A percentile compares a stretch with the other conserved stretches of the same genome.
These are phyloP conservation scores for Drosophila mulleri DNA, from an alignment of 2,888 invertebrate species.

Conservation along the genomic window DNA sequence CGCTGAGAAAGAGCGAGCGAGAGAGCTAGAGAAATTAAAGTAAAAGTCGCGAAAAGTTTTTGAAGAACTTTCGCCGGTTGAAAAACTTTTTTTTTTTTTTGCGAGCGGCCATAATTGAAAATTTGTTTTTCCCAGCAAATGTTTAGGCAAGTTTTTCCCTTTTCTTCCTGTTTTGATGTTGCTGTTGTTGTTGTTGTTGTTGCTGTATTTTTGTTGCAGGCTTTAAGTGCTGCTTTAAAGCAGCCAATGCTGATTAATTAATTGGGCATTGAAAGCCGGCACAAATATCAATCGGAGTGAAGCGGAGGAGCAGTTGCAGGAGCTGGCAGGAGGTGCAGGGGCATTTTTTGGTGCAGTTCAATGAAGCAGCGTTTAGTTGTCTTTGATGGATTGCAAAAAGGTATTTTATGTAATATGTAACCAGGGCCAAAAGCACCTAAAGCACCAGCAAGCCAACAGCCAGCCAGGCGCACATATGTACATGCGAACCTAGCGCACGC, in stretches of 20 bases:
- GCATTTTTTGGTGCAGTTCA: constrained; percentile 47
- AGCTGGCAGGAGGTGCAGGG: neutral
- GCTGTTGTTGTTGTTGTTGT: neutral
- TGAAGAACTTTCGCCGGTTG: constrained; percentile 71
- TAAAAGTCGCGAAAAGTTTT: constrained; percentile 76
- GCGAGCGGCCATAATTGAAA: constrained; percentile 73
- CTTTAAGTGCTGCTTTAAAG: constrained; percentile 26
- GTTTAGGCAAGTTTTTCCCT: constrained; percentile 26
- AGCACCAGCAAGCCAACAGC: constrained; percentile 8
- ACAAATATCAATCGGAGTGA: constrained; percentile 52
- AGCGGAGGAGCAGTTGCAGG: neutral
- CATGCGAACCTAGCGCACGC: constrained; percentile 13
- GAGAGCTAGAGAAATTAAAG: constrained; percentile 63
- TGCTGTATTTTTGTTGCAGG: neutral
- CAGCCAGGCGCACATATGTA: constrained; percentile 41
- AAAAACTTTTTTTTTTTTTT: constrained; percentile 50
- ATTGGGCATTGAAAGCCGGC: constrained; percentile 58
- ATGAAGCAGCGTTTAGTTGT: constrained; percentile 40
- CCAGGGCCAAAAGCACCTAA: constrained; percentile 31
- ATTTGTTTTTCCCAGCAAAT: constrained; percentile 62
- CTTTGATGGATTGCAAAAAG: constrained; percentile 82
- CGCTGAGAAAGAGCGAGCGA: constrained; percentile 13
- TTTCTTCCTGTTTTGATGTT: neutral
- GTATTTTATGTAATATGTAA: constrained; percentile 75
- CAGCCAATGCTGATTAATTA: constrained; percentile 70